Percentiles rank a stretch among this genome's conserved stretches.
Conservation (phyloP, 2,888 invertebrate genomes). For the Hartigia nigra region DNA sequence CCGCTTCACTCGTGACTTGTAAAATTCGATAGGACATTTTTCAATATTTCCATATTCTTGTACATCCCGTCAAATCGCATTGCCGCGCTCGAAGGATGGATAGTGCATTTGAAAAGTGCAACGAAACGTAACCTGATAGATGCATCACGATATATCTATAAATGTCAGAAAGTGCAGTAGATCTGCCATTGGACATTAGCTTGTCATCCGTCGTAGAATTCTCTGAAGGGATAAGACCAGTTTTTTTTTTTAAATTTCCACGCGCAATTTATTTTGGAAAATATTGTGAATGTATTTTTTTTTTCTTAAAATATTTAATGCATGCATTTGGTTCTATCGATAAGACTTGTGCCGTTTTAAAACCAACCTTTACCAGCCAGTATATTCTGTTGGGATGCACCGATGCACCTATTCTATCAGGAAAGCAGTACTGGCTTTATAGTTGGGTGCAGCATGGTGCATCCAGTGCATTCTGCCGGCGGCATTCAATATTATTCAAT, state of each 20-base stretch:
- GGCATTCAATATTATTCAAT: background rate
- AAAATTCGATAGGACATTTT: background rate
- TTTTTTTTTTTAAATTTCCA: background rate
- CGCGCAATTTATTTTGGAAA: background rate
- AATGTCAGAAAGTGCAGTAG: background rate
- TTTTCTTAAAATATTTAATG: background rate
- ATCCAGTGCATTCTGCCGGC: background rate
- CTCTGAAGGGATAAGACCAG: background rate
- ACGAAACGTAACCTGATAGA: background rate
- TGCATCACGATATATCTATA: background rate
- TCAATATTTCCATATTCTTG: background rate
- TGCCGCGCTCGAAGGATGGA: background rate
- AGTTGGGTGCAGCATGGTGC: background rate
- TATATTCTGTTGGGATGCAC: conserved; percentile 11
- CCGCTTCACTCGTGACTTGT: background rate
- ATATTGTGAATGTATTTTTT: background rate
- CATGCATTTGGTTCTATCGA: background rate
- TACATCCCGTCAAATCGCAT: background rate
- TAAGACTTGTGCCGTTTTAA: background rate
- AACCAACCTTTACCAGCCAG: background rate
- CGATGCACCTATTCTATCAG: conserved; percentile 15
- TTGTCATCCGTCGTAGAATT: background rate
- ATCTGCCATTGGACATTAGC: background rate
- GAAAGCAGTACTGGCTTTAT: conserved; percentile 9
- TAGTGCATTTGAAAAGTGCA: background rate